Base-by-base conservation (phyloP, 2,888 invertebrate genomes). In the Ochropleura plecta region DNA sequence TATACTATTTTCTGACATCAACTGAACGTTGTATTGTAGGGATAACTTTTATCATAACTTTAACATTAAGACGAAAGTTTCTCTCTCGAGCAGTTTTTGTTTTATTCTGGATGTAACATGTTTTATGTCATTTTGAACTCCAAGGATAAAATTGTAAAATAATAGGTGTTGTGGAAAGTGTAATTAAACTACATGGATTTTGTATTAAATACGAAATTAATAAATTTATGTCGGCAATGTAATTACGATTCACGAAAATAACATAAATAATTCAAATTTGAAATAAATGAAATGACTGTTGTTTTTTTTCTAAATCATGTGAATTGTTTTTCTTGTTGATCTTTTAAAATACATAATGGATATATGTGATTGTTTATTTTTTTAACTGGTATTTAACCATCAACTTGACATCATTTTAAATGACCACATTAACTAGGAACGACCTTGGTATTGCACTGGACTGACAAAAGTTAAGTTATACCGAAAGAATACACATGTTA, bases 1-100 rank as follows among this genome's bases (percentile, higher is more conserved):
- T 83, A 20, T 73, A 67, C 81, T 73, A 81, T 73, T 83, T 79
- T 67, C 70, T 73, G 84, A 83, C 62, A 70, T 79, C n/a, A 83
- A 79, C 42, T 79, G 67, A 79, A 60, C 66, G 65, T 79, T 60
- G 30, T 67, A 76, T 70, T 76, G 53, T 86, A 86, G 60, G 53
- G 53, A 63, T 64, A 79, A 68, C 68, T 73, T 83, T 70, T 79
- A 79, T 67, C 63, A 53, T 83, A 81, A 81, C 79, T 79, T 44
- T 72, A 55, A 70, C 16, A 48, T 64, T 70, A 69, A 64, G 62
- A 62, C 46, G 57, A 57, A 76, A 70, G 42, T 76, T 83, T 81
- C 10, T 73, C 78, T 53, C 30, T 60, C 5, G 20, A 70, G 57
- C 67, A 42, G 44, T 73, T 65, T 30, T 62, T 74, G 60, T 75